Percentiles rank a stretch among this genome's conserved stretches.
Conservation (phyloP, 2,113 vertebrate species). For the Scartelaos histophorus region DNA sequence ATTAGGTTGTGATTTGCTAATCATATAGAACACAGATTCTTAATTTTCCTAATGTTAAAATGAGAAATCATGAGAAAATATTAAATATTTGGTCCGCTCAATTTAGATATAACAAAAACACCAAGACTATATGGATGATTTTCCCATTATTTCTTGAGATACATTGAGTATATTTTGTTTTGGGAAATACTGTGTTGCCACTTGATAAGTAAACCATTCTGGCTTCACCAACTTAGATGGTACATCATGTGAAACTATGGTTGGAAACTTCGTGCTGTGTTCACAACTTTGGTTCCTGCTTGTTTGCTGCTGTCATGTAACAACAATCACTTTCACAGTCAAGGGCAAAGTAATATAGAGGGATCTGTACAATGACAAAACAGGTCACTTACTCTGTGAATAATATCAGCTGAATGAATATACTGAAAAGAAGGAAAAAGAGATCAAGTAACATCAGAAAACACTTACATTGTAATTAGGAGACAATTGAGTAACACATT, state of each 20-base stretch:
- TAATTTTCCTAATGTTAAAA: too few species aligned
- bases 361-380: not conserved
- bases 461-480: not conserved
- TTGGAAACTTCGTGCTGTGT: slow-evolving; percentile 8
- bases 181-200: not conserved
- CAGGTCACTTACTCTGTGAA: slow-evolving; percentile 91
- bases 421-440: slow-evolving; percentile 80
- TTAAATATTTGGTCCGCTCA: too few species aligned
- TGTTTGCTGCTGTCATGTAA: slow-evolving; percentile 8
- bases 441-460: slow-evolving; percentile 20
- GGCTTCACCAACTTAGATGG: not conserved
- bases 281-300: slow-evolving; percentile 25
- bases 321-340: not conserved
- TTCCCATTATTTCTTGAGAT: not conserved
- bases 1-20: not conserved
- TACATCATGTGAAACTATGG: not conserved
- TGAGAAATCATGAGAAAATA: too few species aligned
- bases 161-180: not conserved
- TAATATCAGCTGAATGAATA: slow-evolving; percentile 98
- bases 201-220: not conserved
- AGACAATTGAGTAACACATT: too few species aligned
- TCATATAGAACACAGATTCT: too few species aligned
- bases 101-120: not conserved
- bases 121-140: too few species aligned
- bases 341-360: slow-evolving; percentile 1